Evolutionary conservation across 1,140 invertebrate species (phyloP), one percentile per base, ranked within the genome.

Genomic region (Drosophila willistoni): DNA sequence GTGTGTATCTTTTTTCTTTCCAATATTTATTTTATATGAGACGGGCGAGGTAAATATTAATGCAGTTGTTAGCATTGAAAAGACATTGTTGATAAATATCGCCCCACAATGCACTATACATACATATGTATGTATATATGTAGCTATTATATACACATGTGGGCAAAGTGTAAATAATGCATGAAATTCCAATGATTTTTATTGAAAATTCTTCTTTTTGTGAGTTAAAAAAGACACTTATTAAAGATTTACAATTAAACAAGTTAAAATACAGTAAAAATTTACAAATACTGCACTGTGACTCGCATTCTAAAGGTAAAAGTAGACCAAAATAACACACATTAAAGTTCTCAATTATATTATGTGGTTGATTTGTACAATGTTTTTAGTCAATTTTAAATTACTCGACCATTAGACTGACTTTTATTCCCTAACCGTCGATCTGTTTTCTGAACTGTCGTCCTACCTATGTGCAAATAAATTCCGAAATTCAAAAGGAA

Each of bases 1-100:
- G 13, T n/a, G n/a, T 33, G n/a, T 17, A 33, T 41, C 2, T 25
- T 73, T 73, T 60, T 60, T 51, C 22, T 69, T 42, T 61, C 4
- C 2, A 61, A 72, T 51, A 68, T 51, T 51, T 36, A 62, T 62
- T 62, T 67, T 56, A 44, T 33, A 68, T 68, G 51, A 67, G 64
- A 42, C 44, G 59, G 22, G 42, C 10, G 17, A 57, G 39, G 44
- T 67, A 71, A 56, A 75, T 75, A 75, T 78, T 71, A 75, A 68
- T 74, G 72, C 71, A 71, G 70, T 78, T 74, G 64, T 67, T 77
- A 61, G 42, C 55, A 29, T 56, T 76, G 64, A 60, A 17, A 61
- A 3, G 7, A 55, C 33, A 60, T n/a, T 57, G 55, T 57, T 57
- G n/a, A 17, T 36, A 57, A 34, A 36, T 29, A 61, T 12, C 25